A percentile compares a stretch with the other conserved stretches of the same genome.
These are phyloP conservation scores for Taurulus bubalis DNA, from an alignment of 2,113 vertebrate genomes.

Conservation along the genomic window DNA sequence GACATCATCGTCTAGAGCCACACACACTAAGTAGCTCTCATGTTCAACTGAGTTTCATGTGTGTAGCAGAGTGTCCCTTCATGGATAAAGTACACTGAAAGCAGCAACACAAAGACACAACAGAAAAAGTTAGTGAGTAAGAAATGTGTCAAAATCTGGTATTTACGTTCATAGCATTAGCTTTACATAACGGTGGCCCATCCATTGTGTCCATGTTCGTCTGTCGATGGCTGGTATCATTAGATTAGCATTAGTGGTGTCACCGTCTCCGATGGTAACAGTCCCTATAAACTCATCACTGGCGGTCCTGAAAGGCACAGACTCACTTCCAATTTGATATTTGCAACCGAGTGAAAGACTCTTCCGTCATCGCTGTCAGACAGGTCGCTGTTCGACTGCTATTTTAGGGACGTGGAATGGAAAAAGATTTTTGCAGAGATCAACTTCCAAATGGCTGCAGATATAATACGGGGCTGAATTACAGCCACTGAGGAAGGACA, in stretches of 20 bases:
- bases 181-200: too few relatives aligned
- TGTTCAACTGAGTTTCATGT: too few relatives aligned
- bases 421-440: background rate
- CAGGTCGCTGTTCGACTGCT: background rate
- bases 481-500: background rate
- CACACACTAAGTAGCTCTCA: too few relatives aligned
- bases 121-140: too few relatives aligned
- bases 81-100: too few relatives aligned
- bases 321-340: slow-evolving; percentile 5
- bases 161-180: too few relatives aligned
- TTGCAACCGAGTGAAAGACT: slow-evolving; percentile 16
- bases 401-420: background rate
- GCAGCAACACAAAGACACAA: too few relatives aligned
- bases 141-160: too few relatives aligned
- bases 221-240: background rate
- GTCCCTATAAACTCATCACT: slow-evolving; percentile 3
- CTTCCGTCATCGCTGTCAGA: slow-evolving; percentile 17
- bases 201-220: too few relatives aligned
- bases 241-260: background rate
- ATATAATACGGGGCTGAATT: background rate
- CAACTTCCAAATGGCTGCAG: slow-evolving; percentile 8
- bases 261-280: background rate
- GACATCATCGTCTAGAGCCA: too few relatives aligned
- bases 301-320: background rate
- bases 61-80: too few relatives aligned